These are phyloP conservation scores for Oostethus manadensis DNA, from an alignment of 2,113 vertebrate genomes.

Conservation along the genomic window DNA sequence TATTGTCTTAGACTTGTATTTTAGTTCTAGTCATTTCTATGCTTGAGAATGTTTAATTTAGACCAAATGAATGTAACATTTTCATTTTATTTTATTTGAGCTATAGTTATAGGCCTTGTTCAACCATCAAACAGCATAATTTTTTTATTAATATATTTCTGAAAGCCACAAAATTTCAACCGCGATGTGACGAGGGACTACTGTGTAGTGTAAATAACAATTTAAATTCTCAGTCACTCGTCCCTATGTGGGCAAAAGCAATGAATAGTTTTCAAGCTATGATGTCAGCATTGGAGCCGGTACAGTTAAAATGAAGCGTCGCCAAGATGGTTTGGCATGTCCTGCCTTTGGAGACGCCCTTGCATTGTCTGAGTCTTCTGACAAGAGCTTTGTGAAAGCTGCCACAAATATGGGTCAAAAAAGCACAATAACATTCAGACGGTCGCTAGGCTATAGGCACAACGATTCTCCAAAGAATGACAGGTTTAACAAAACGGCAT, in stretches of 20 bases:
- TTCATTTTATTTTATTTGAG: too few relatives aligned
- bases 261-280: slow-evolving; percentile 34
- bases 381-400: slow-evolving; percentile 68
- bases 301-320: slow-evolving; percentile 47
- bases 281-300: slow-evolving; percentile 61
- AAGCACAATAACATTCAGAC: slow-evolving; percentile 76
- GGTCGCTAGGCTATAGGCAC: slow-evolving; percentile 74
- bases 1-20: too few relatives aligned
- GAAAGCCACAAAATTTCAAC: too few relatives aligned
- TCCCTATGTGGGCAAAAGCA: slow-evolving; percentile 33
- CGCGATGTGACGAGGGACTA: background rate
- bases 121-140: too few relatives aligned
- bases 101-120: too few relatives aligned
- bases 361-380: slow-evolving; percentile 67
- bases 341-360: slow-evolving; percentile 58
- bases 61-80: too few relatives aligned
- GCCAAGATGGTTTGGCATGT: slow-evolving; percentile 68
- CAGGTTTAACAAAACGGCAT: slow-evolving; percentile 78
- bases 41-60: too few relatives aligned
- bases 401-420: slow-evolving; percentile 72
- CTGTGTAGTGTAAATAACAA: background rate
- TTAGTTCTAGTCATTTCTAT: too few relatives aligned
- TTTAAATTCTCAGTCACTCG: slow-evolving; percentile 10
- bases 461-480: slow-evolving; percentile 75
- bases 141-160: too few relatives aligned